Evolutionary conservation across 2,888 invertebrate species (phyloP).

Genomic region (Oasisia sp.): DNA sequence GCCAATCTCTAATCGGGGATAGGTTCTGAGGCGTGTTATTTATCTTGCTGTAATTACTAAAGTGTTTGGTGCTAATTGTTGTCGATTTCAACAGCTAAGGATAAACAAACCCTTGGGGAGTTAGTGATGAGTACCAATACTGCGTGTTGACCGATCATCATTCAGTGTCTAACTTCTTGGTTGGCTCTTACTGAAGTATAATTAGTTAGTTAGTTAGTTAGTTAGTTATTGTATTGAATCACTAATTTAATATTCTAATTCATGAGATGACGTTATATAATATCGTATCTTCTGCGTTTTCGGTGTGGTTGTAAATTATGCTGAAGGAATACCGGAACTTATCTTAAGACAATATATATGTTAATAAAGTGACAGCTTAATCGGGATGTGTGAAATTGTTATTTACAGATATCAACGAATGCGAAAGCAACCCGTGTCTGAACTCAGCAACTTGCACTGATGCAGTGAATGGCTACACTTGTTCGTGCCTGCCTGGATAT

Average conservation of each 20-base stretch:
- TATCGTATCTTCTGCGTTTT: too few relatives aligned
- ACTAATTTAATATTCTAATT: too few relatives aligned
- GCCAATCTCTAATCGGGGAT: not conserved
- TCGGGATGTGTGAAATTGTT: not conserved
- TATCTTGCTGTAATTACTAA: not conserved
- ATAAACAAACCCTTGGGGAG: not conserved
- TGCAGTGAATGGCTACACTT: constrained; percentile 39
- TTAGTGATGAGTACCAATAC: not conserved
- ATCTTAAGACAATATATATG: not conserved
- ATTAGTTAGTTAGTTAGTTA: too few relatives aligned
- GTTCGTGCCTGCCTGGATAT: constrained; percentile 54
- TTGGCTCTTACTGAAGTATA: too few relatives aligned
- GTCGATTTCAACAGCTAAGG: not conserved
- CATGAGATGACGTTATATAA: too few relatives aligned
- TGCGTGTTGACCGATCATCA: not conserved
- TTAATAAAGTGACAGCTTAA: not conserved
- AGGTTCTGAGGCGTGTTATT: not conserved
- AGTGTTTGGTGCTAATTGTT: not conserved
- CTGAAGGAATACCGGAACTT: too few relatives aligned
- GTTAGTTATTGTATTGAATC: too few relatives aligned
- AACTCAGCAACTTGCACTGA: constrained; percentile 46
- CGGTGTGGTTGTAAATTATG: too few relatives aligned
- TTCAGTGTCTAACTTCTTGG: not conserved
- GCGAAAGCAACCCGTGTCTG: constrained; percentile 41
- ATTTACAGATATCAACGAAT: constrained; percentile 25